Conservation (phyloP, 2,797 vertebrate genomes). For the Peromyscus nudipes region DNA sequence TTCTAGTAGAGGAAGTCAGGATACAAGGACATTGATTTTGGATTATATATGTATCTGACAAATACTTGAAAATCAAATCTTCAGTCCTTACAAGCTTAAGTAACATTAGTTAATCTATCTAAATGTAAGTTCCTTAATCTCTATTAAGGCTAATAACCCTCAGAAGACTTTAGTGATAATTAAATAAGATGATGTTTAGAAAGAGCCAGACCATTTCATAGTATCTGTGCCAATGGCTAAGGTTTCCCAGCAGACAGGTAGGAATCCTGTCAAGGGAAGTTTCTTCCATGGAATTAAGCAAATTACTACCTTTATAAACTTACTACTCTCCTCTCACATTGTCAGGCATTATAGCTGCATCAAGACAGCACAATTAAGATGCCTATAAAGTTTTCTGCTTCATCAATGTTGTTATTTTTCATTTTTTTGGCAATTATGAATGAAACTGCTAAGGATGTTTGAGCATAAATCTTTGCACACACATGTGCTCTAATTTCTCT, state of each 20-base stretch:
- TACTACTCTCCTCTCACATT: neutral
- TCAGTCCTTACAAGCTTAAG: neutral
- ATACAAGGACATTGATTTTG: neutral
- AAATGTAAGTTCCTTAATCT: neutral
- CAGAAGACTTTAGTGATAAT: neutral
- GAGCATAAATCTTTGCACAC: neutral
- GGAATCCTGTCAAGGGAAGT: neutral
- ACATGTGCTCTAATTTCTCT: neutral
- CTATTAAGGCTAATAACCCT: neutral
- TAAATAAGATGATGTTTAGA: neutral
- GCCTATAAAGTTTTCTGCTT: neutral
- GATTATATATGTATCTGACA: neutral
- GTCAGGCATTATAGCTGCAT: neutral
- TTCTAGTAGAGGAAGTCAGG: neutral
- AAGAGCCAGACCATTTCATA: neutral
- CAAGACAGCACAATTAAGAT: neutral
- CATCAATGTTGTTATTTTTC: neutral
- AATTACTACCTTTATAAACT: neutral
- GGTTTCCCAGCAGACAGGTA: neutral
- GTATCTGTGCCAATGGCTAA: neutral
- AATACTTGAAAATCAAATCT: neutral
- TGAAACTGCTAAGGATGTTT: neutral
- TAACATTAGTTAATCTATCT: neutral
- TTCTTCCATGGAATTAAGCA: neutral
- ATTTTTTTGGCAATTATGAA: neutral